These are phyloP conservation scores for Siniperca chuatsi DNA, from an alignment of 2,113 vertebrate genomes.

Conservation along the genomic window DNA sequence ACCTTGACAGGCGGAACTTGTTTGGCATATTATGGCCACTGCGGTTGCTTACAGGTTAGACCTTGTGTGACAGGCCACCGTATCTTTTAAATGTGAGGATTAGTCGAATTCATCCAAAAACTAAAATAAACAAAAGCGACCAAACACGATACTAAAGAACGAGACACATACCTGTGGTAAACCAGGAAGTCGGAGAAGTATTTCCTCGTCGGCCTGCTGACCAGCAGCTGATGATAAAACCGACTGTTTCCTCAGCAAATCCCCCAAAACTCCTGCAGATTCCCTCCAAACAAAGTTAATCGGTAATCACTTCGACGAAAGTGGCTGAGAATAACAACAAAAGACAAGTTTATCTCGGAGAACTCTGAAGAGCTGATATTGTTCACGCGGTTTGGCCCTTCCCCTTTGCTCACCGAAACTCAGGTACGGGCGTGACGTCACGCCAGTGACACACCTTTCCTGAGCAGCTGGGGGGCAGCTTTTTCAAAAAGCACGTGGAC, in stretches of 20 bases:
- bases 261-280: background rate
- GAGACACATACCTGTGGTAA: conserved; percentile 66
- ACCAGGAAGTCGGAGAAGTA: conserved; percentile 64
- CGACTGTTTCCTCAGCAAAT: background rate
- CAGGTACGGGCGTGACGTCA: conserved; percentile 83
- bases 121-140: background rate
- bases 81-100: background rate
- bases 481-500: conserved; percentile 10
- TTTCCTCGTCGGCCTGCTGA: conserved; percentile 27
- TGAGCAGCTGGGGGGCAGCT: conserved; percentile 7
- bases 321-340: background rate
- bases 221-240: conserved; percentile 7
- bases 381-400: conserved; percentile 18
- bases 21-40: background rate
- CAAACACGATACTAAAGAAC: background rate
- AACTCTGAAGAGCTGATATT: background rate
- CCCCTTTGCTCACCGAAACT: conserved; percentile 79
- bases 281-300: no score
- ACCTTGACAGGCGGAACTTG: background rate
- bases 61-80: accelerated
- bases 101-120: background rate
- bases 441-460: conserved; percentile 74
- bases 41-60: no score
- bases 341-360: background rate
- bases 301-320: no score